phyloP scores from a whole-genome alignment of 1,140 invertebrate genomes.

The Drosophila repletoides region DNA sequence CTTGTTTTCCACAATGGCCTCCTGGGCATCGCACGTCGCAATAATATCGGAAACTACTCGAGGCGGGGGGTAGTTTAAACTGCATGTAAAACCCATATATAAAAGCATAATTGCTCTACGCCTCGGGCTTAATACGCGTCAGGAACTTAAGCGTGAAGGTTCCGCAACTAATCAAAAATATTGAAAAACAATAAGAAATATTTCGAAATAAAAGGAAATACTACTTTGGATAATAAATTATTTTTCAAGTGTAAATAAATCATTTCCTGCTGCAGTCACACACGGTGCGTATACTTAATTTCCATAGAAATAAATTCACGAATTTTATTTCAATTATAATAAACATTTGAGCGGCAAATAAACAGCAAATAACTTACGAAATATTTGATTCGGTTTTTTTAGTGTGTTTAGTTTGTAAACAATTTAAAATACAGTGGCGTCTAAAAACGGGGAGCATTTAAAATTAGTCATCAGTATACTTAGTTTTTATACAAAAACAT shows the following conservation, averaged over 20 bases:
- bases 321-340: slow-evolving; percentile 45
- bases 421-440: too few species aligned
- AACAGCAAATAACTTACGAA: slow-evolving; percentile 49
- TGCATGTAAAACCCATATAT: slow-evolving; percentile 54
- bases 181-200: slow-evolving; percentile 1
- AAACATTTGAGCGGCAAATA: slow-evolving; percentile 9
- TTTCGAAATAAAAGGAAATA: neutral
- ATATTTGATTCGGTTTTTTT: slow-evolving; percentile 27
- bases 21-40: slow-evolving; percentile 57
- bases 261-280: slow-evolving; percentile 30
- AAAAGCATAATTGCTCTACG: slow-evolving; percentile 70
- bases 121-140: slow-evolving; percentile 63
- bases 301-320: slow-evolving; percentile 17
- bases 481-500: too few species aligned
- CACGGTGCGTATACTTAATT: slow-evolving; percentile 67
- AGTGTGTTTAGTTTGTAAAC: slow-evolving; percentile 40
- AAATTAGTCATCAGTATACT: too few species aligned
- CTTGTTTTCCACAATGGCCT: slow-evolving; percentile 69
- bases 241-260: slow-evolving; percentile 15
- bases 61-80: slow-evolving; percentile 14
- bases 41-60: slow-evolving; percentile 42
- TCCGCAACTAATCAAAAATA: slow-evolving; percentile 3
- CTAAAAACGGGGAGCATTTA: neutral
- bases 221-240: slow-evolving; percentile 4
- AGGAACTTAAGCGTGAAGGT: slow-evolving; percentile 65